Percentiles rank a stretch among this genome's conserved stretches.
phyloP scores from a whole-genome alignment of 2,888 invertebrate species.

The Aethes cnicana region DNA sequence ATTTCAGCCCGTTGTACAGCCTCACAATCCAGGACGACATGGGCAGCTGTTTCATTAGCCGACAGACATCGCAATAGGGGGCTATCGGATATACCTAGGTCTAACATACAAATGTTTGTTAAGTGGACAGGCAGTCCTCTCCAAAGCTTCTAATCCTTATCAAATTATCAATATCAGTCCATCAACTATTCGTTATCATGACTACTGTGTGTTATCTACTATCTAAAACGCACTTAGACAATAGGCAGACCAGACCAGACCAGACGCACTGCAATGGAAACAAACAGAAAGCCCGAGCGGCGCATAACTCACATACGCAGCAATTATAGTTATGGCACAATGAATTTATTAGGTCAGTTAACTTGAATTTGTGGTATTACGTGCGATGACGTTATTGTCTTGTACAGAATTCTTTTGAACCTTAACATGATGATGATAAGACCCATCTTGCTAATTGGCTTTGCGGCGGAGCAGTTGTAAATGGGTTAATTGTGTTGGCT shows the following conservation, averaged over 20 bases:
- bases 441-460: slow-evolving; percentile 20
- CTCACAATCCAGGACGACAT: no score
- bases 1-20: no score
- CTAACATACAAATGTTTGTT: no score
- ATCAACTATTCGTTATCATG: no score
- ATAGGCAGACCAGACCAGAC: background rate
- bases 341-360: slow-evolving; percentile 77
- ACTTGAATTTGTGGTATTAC: slow-evolving; percentile 67
- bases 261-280: slow-evolving; percentile 46
- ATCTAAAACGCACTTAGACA: slow-evolving; percentile 11
- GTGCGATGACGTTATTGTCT: slow-evolving; percentile 49
- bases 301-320: slow-evolving; percentile 68
- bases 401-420: slow-evolving; percentile 36
- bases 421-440: slow-evolving; percentile 21
- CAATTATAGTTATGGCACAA: slow-evolving; percentile 66
- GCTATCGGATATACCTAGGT: no score
- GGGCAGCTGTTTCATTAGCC: no score
- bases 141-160: no score
- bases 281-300: slow-evolving; percentile 39
- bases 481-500: slow-evolving; percentile 31
- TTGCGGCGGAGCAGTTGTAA: slow-evolving; percentile 20
- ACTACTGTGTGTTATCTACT: no score
- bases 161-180: no score
- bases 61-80: no score
- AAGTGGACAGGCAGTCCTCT: no score